Base-by-base conservation (phyloP, 2,888 invertebrate genomes). In the Thymelicus lineola region DNA sequence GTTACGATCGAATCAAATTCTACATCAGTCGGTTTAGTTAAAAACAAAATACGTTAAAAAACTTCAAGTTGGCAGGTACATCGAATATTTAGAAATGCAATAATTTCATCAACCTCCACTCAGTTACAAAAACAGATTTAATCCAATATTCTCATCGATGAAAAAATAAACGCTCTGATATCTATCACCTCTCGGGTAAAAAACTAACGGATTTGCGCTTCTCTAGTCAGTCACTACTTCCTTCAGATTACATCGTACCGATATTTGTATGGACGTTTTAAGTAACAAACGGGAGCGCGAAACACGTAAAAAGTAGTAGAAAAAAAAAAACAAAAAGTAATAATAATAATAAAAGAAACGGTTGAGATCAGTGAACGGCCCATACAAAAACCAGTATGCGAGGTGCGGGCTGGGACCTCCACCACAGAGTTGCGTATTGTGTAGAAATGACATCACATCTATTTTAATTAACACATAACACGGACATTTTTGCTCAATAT, bases 301-400 rank as follows among this genome's bases (percentile, higher is more conserved):
- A 74, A 84, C 48, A 17, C 48, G 85, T 82, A 83, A 82, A 82
- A 83, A 80, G 82, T 80, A 79, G 75, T 79, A 78, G 79, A 80
- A 78, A 81, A 75, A 78, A n/a, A 72, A 75, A 76, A 73, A 72
- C 66, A 46, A 71, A 65, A 70, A 73, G 66, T 70, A 62, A 60
- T 20, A 57, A 59, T 35, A 63, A 42, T 57, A 78, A 81, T 46
- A 82, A 78, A 80, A 78, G 77, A 81, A 77, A 77, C 79, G 78
- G 82, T 86, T 90, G 91, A 91, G 91, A 91, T 91, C 90, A 89
- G 76, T 78, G 80, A 75, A 86, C 86, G 85, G 86, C 84, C 87
- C 89, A 87, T 87, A 91, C 89, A 89, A 88, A 86, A 74, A 86
- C 85, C 87, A 84, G 88, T 78, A 80, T 63, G 69, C 71, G 71